A percentile compares a stretch with the other conserved stretches of the same genome.
These are phyloP conservation scores for Danio choprae DNA, from an alignment of 2,797 vertebrate species.

Conservation along the genomic window DNA sequence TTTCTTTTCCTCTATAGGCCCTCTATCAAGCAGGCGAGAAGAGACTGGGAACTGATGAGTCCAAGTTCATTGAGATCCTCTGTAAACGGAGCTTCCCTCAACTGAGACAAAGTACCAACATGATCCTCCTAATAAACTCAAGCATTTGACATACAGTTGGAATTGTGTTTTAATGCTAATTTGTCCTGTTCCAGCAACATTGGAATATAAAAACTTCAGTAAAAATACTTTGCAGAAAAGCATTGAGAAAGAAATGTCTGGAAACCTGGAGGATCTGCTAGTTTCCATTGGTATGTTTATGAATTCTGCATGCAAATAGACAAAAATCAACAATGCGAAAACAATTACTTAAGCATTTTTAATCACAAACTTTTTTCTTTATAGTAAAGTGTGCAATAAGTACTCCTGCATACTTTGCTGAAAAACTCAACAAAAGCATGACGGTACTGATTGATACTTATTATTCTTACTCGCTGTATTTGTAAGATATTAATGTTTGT, in stretches of 20 bases:
- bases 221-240: constrained; percentile 82
- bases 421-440: constrained; percentile 74
- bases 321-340: neutral
- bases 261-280: constrained; percentile 79
- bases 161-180: neutral
- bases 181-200: constrained; percentile 70
- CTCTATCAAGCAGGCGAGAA: constrained; percentile 83
- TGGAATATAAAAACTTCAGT: constrained; percentile 80
- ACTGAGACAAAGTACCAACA: constrained; percentile 73
- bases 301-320: neutral
- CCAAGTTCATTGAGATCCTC: constrained; percentile 79
- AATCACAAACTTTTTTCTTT: neutral
- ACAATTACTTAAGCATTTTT: neutral
- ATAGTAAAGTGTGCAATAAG: constrained; percentile 82
- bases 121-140: neutral
- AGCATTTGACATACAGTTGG: neutral
- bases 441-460: constrained; percentile 72
- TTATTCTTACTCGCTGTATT: neutral
- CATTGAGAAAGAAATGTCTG: constrained; percentile 81
- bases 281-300: constrained; percentile 79
- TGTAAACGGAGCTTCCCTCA: constrained; percentile 79
- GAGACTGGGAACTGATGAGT: constrained; percentile 79
- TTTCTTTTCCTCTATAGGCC: constrained; percentile 59
- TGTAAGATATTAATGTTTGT: neutral
- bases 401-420: constrained; percentile 80